A percentile compares a stretch with the other conserved stretches of the same genome.
These are phyloP conservation scores for Neopipo cinnamomea DNA, from an alignment of 2,113 vertebrate genomes.

Conservation along the genomic window DNA sequence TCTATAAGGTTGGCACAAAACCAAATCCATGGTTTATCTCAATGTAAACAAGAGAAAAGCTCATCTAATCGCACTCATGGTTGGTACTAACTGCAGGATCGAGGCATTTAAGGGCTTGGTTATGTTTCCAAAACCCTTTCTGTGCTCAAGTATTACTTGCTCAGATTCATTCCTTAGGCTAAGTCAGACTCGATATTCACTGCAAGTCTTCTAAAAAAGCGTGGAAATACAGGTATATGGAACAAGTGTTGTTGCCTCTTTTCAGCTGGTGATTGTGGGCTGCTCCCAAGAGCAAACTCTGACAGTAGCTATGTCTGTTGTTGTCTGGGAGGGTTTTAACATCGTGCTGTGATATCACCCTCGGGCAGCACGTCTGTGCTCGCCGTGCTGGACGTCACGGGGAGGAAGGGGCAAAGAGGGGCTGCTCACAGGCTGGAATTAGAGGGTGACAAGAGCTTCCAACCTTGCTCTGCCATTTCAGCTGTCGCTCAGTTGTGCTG, in stretches of 20 bases:
- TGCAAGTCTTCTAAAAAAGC: conserved; percentile 45
- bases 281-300: conserved; percentile 70
- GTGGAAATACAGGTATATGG: conserved; percentile 47
- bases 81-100: background rate
- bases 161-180: conserved; percentile 37
- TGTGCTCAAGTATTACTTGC: conserved; percentile 56
- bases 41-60: background rate
- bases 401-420: background rate
- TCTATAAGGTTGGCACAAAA: background rate
- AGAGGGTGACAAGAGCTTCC: background rate
- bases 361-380: conserved; percentile 24
- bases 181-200: conserved; percentile 50
- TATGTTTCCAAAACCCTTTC: background rate
- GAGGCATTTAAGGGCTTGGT: background rate
- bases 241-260: conserved; percentile 63
- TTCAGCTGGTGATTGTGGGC: conserved; percentile 70
- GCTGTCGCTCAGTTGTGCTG: background rate
- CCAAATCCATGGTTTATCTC: background rate
- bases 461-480: background rate
- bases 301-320: conserved; percentile 66
- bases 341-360: background rate
- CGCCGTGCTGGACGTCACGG: conserved; percentile 64
- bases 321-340: background rate
- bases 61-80: background rate
- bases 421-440: background rate